Conservation (phyloP, 1,140 invertebrate species). For the Scylla paramamosain region DNA sequence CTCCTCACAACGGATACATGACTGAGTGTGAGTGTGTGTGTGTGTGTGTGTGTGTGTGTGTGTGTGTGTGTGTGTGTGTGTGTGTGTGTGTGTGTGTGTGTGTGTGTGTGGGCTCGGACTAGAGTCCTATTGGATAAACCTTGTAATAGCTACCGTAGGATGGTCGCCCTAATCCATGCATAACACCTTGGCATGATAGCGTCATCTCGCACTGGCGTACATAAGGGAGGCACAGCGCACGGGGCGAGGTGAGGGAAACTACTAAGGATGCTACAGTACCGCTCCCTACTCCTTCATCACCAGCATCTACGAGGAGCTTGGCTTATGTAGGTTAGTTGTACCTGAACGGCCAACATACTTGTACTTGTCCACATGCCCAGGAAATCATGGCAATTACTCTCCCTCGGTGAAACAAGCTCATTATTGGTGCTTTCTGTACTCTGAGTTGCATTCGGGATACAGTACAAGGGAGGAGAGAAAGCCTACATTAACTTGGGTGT, state of each 20-base stretch:
- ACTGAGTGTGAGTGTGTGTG: too few species aligned
- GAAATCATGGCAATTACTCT: not conserved
- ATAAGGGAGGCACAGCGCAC: too few species aligned
- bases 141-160: too few species aligned
- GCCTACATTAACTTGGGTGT: not conserved
- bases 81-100: too few species aligned
- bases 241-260: not conserved
- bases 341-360: not conserved
- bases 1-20: too few species aligned
- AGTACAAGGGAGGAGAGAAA: not conserved
- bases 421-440: not conserved
- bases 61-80: too few species aligned
- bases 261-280: not conserved
- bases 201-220: too few species aligned
- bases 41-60: too few species aligned
- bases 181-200: too few species aligned
- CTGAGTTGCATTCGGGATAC: not conserved
- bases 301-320: not conserved
- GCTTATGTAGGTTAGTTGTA: not conserved
- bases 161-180: too few species aligned
- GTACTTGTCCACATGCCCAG: not conserved
- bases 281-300: not conserved
- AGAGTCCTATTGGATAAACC: too few species aligned
- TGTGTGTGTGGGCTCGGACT: too few species aligned
- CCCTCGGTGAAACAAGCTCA: not conserved